Conservation (phyloP, 2,888 invertebrate genomes). For the Salpingus planirostris region DNA sequence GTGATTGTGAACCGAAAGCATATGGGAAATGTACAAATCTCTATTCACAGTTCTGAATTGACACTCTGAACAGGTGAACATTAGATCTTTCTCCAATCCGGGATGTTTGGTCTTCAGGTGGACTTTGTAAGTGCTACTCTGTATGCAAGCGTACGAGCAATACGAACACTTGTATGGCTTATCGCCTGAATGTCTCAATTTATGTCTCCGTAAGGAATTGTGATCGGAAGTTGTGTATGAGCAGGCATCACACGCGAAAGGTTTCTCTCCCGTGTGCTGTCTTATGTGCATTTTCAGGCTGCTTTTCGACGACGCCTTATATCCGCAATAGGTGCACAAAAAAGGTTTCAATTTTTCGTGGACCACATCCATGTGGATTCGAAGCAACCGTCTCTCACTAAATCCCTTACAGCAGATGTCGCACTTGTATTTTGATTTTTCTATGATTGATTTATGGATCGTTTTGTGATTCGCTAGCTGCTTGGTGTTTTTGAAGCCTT, state of each 20-base stretch:
- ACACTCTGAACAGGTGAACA: conserved; percentile 55
- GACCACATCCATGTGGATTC: conserved; percentile 50
- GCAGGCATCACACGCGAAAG: conserved; percentile 68
- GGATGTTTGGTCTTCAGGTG: conserved; percentile 76
- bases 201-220: conserved; percentile 72
- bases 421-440: conserved; percentile 40
- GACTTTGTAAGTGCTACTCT: conserved; percentile 66
- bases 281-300: conserved; percentile 60
- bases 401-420: conserved; percentile 53
- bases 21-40: conserved; percentile 50
- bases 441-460: conserved; percentile 43
- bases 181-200: conserved; percentile 65
- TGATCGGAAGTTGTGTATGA: conserved; percentile 67
- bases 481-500: conserved; percentile 70
- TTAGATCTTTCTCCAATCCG: conserved; percentile 50
- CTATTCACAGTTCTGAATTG: conserved; percentile 56
- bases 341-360: conserved; percentile 60
- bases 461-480: conserved; percentile 70
- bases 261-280: conserved; percentile 67
- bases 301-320: conserved; percentile 55
- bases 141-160: conserved; percentile 73
- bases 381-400: conserved; percentile 45
- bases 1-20: conserved; percentile 44
- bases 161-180: conserved; percentile 69
- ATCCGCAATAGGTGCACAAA: conserved; percentile 59